Evolutionary conservation across 2,113 vertebrate genomes (phyloP), one percentile per base, ranked within the genome.

Genomic region (Perca schrenkii): DNA sequence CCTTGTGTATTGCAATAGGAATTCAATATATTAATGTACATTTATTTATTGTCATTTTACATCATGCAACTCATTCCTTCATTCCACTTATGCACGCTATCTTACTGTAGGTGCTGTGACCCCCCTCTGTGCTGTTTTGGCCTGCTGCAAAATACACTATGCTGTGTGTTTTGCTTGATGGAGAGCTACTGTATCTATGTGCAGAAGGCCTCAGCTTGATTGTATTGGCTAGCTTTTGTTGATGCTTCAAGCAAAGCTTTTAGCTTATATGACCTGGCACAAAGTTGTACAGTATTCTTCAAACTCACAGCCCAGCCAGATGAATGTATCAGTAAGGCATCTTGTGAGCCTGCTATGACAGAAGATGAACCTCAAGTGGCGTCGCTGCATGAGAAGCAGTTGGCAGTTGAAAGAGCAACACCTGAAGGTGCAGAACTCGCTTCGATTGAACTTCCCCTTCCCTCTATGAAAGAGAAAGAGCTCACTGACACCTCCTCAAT

Each of bases 221-320:
- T 92, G 91, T 87, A 81, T 88, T 86, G 84, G 88, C 91, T 90
- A 79, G 90, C 91, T 94, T 92, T 90, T 91, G 91, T 91, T 82
- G 90, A 91, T 87, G 91, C 86, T 87, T 89, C 77, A 69, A 75
- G 87, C 78, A 84, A 74, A 83, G 80, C 85, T 88, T 79, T 66
- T 72, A 54, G 74, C 71, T 77, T 49, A 80, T 65, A n/a, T 91
- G 85, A 86, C 78, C 63, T 47, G 12, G 68, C 70, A 60, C 80
- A 84, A 80, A 85, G 86, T 79, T 90, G 86, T 91, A 85, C 88
- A 84, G 85, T 91, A 54, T 89, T 76, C 85, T 92, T 92, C 64
- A 85, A 91, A 87, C 91, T 89, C 90, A 22, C 94, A 94, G 94
- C 87, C 80, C 83, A 86, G 66, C 78, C 74, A 22, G 92, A 90